Percentiles rank a stretch among this genome's conserved stretches.
These are phyloP conservation scores for Ondatra zibethicus DNA, from an alignment of 2,113 vertebrate species.

Conservation along the genomic window DNA sequence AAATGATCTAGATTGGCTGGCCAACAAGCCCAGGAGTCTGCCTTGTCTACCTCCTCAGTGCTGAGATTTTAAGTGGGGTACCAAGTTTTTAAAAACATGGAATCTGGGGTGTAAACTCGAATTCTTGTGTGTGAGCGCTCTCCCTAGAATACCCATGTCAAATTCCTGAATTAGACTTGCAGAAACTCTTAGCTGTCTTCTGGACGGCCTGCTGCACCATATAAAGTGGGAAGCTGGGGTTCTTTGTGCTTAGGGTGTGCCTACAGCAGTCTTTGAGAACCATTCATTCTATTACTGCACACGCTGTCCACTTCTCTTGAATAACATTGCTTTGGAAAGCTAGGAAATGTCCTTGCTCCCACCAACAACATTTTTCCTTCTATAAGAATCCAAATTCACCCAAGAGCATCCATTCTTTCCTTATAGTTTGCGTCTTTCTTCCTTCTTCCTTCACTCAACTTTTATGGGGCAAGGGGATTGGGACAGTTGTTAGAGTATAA, in stretches of 20 bases:
- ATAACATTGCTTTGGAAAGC: slow-evolving; percentile 18
- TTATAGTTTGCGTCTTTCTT: slow-evolving; percentile 41
- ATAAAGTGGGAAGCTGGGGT: neutral
- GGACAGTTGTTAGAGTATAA: slow-evolving; percentile 37
- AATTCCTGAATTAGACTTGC: neutral
- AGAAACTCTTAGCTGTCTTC: neutral
- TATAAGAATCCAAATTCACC: slow-evolving; percentile 45
- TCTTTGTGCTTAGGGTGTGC: neutral
- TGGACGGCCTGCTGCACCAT: neutral
- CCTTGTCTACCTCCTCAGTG: neutral
- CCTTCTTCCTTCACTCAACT: slow-evolving; percentile 30
- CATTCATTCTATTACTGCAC: neutral
- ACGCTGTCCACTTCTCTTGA: slow-evolving; percentile 9
- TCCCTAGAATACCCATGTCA: neutral
- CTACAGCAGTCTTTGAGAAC: neutral
- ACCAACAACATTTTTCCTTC: slow-evolving; percentile 49
- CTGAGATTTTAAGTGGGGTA: neutral
- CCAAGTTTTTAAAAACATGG: neutral
- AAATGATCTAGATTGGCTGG: neutral
- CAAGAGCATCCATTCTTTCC: slow-evolving; percentile 54
- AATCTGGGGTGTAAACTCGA: neutral
- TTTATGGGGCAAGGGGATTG: neutral
- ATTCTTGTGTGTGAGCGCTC: neutral
- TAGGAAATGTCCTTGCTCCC: slow-evolving; percentile 46
- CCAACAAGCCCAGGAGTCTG: neutral